Conservation (phyloP, 2,113 vertebrate genomes). For the Dascyllus trimaculatus region DNA sequence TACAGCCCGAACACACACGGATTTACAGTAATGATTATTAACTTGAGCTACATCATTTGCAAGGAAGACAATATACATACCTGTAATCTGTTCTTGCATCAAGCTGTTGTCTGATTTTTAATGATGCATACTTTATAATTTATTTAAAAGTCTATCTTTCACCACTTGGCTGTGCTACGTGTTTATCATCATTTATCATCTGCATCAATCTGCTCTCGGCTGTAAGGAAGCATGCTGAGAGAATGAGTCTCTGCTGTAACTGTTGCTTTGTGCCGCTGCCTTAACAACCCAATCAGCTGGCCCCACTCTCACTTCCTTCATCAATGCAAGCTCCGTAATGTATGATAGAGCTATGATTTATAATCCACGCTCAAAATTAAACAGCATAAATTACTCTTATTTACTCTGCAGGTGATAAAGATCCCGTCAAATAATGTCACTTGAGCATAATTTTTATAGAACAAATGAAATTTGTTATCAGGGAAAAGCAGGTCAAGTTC, state of each 20-base stretch:
- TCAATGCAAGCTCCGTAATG: conserved; percentile 79
- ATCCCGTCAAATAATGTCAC: conserved; percentile 88
- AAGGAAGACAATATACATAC: conserved; percentile 63
- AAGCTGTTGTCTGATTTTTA: conserved; percentile 72
- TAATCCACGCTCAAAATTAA: conserved; percentile 83
- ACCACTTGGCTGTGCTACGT: conserved; percentile 54
- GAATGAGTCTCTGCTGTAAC: conserved; percentile 71
- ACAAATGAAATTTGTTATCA: conserved; percentile 89
- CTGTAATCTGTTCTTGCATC: conserved; percentile 67
- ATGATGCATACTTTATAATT: conserved; percentile 76
- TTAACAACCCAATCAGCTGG: conserved; percentile 80
- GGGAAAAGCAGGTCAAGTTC: conserved; percentile 87
- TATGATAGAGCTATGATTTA: conserved; percentile 84
- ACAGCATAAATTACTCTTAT: conserved; percentile 89
- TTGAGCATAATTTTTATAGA: conserved; percentile 88
- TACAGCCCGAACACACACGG: conserved; percentile 66
- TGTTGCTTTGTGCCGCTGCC: conserved; percentile 66
- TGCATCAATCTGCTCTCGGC: conserved; percentile 69
- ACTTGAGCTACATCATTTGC: conserved; percentile 53
- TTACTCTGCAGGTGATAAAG: conserved; percentile 88
- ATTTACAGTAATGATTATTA: conserved; percentile 78
- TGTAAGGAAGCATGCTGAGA: conserved; percentile 69
- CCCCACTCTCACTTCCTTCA: conserved; percentile 75
- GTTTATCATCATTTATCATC: conserved; percentile 80
- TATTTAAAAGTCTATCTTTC: conserved; percentile 77